Evolutionary conservation across 2,888 invertebrate species (phyloP), one percentile per base, ranked within the genome.

Genomic region (Hedya salicella): DNA sequence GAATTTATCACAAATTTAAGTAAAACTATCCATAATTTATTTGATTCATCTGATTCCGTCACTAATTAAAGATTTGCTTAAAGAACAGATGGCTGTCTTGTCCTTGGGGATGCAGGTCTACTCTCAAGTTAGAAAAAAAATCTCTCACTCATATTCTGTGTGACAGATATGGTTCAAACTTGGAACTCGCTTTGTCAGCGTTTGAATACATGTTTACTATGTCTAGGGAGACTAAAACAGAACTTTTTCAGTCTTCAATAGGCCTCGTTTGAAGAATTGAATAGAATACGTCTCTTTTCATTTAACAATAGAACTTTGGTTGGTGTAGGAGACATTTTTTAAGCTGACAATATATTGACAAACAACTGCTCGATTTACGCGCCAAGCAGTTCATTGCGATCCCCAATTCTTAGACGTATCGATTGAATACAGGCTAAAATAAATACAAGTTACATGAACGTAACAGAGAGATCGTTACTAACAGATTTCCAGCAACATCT

Each of bases 1-100:
- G 32, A 25, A 65, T 60, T 53, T 69, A 70, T 70, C 70, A 70
- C 70, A 70, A 69, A 63, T 62, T 44, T 67, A 54, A 46, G 48
- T 70, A 66, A 64, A 69, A 69, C 70, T 70, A 68, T 46, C 19
- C 53, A 53, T 65, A 53, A 67, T 50, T 44, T 32, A 62, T 68
- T 60, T 50, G 49, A 63, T 66, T 54, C 13, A 19, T n/a, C 39
- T 52, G 59, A 65, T 48, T 36, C 40, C 36, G 39, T 59, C 17
- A 56, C 44, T 52, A 57, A 52, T 57, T 50, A 5, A 36, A 64
- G 36, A 6, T 50, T 50, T 52, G 46, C 53, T 25, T 53, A 50
- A 19, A 5, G 13, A 32, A 56, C 44, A 32, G 36, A 46, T 32
- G 16, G 16, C 16, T 25, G 25, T 25, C 2, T 32, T 13, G 25